Conservation (phyloP, 2,797 vertebrate species). For the Chanos chanos region DNA sequence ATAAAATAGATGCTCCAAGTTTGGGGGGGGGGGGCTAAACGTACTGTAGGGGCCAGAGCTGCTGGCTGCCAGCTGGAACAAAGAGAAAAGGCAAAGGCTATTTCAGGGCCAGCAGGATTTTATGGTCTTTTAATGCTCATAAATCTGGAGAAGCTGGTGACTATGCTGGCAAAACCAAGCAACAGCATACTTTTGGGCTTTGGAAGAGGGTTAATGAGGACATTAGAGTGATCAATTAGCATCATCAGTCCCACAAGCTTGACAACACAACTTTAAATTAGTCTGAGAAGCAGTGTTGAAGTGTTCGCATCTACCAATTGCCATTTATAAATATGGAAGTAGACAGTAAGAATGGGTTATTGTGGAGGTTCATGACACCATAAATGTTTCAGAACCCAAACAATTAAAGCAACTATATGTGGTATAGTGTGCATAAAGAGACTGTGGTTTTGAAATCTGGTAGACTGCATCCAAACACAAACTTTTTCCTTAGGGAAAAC, state of each 20-base stretch:
- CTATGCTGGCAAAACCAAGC: conserved; percentile 27
- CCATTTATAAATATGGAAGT: too few relatives aligned
- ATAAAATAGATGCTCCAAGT: conserved; percentile 39
- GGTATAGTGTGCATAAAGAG: too few relatives aligned
- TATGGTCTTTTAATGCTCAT: conserved; percentile 52
- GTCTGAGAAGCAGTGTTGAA: neutral
- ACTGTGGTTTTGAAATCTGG: too few relatives aligned
- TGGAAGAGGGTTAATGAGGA: conserved; percentile 26
- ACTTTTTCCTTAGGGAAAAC: too few relatives aligned
- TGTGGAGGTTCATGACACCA: neutral
- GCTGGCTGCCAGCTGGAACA: conserved; percentile 56
- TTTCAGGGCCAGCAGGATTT: conserved; percentile 43
- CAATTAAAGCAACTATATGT: too few relatives aligned
- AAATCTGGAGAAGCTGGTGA: conserved; percentile 44
- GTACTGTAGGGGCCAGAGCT: conserved; percentile 54
- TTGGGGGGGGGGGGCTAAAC: conserved; percentile 47
- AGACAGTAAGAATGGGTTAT: too few relatives aligned
- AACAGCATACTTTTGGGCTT: neutral
- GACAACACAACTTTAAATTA: conserved; percentile 2
- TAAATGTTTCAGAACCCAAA: neutral
- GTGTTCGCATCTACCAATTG: too few relatives aligned
- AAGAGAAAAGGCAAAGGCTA: conserved; percentile 47
- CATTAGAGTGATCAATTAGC: conserved; percentile 5
- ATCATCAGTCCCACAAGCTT: neutral
- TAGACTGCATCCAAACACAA: too few relatives aligned